A percentile compares a stretch with the other conserved stretches of the same genome.
These are phyloP conservation scores for Aphelocoma californica DNA, from an alignment of 2,797 vertebrate genomes.

Conservation along the genomic window DNA sequence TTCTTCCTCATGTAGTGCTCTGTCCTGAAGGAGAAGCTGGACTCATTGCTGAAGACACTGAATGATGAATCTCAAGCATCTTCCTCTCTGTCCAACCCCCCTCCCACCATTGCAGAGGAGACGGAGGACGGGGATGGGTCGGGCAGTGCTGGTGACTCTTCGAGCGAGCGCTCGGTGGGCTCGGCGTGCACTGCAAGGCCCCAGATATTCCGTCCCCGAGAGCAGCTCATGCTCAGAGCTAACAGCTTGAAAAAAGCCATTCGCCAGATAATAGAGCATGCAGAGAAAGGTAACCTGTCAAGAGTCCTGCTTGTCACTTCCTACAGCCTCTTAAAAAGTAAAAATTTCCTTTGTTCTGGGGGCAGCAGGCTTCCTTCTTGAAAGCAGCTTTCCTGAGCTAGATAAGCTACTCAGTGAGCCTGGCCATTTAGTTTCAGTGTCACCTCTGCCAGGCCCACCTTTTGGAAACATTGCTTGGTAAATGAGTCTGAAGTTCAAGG, in stretches of 20 bases:
- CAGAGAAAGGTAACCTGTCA: slow-evolving; percentile 85
- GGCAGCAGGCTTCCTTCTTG: background rate
- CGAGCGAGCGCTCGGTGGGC: slow-evolving; percentile 43
- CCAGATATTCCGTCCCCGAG: slow-evolving; percentile 89
- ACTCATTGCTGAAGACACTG: slow-evolving; percentile 90
- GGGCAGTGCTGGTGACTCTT: slow-evolving; percentile 59
- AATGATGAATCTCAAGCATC: slow-evolving; percentile 92
- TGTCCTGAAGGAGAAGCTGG: slow-evolving; percentile 93
- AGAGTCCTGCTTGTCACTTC: background rate
- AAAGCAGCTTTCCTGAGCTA: background rate
- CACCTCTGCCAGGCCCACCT: background rate
- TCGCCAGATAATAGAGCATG: slow-evolving; percentile 95
- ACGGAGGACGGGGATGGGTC: slow-evolving; percentile 81
- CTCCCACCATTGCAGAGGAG: slow-evolving; percentile 91
- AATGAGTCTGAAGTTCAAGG: background rate
- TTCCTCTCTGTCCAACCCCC: slow-evolving; percentile 80
- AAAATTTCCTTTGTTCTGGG: background rate
- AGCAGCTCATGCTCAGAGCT: slow-evolving; percentile 94
- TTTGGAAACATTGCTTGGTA: background rate
- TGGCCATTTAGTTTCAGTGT: background rate
- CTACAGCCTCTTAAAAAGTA: background rate
- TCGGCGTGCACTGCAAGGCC: slow-evolving; percentile 77
- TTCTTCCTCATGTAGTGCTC: slow-evolving; percentile 79
- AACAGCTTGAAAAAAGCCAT: slow-evolving; percentile 98
- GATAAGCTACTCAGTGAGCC: background rate